These are phyloP conservation scores for Tetragonisca angustula DNA, from an alignment of 2,888 invertebrate species.

Conservation along the genomic window DNA sequence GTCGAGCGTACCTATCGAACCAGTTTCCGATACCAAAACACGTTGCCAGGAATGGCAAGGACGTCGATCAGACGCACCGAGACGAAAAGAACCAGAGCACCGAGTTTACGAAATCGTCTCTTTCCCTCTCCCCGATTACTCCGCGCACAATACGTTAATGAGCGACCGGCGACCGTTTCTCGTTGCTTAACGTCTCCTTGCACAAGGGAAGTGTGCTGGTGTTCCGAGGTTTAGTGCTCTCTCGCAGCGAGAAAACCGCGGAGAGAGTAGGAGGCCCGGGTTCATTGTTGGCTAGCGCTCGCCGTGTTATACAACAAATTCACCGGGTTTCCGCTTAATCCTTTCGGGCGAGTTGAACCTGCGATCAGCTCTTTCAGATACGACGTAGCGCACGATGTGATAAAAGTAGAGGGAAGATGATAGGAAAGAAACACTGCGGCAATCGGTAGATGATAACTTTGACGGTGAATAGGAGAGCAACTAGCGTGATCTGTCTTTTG, in stretches of 20 bases:
- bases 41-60: constrained; percentile 44
- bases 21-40: constrained; percentile 24
- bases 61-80: constrained; percentile 2
- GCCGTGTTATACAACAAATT: constrained; percentile 45
- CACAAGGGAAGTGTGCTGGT: constrained; percentile 50
- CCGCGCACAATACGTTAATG: constrained; percentile 67
- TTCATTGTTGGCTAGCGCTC: constrained; percentile 26
- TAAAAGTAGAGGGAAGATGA: background rate
- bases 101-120: constrained; percentile 55
- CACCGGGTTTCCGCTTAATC: constrained; percentile 23
- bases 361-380: background rate
- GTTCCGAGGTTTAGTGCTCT: constrained; percentile 12
- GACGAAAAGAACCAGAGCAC: constrained; percentile 8
- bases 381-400: background rate
- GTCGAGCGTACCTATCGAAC: background rate
- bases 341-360: background rate
- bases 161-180: constrained; percentile 38
- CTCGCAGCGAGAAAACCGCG: background rate
- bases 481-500: no score
- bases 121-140: constrained; percentile 58
- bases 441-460: no score
- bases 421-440: no score
- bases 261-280: constrained; percentile 7
- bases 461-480: no score
- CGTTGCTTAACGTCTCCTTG: constrained; percentile 63